Base-by-base conservation (phyloP, 2,888 invertebrate genomes). In the Rhagium mordax region DNA sequence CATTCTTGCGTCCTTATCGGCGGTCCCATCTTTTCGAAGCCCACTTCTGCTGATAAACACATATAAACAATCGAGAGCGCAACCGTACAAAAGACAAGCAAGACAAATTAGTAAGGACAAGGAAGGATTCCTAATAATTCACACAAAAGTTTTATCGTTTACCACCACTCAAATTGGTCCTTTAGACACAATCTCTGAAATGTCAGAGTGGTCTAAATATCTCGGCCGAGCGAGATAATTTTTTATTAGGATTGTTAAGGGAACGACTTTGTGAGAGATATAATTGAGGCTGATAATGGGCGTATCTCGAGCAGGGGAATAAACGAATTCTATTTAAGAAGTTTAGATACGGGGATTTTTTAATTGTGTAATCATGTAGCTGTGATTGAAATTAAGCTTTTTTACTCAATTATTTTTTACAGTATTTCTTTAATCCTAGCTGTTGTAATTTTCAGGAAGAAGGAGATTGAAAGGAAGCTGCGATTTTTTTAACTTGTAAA, bases 71-170 rank as follows among this genome's bases (percentile, higher is more conserved):
- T 85, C 81, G 81, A 79, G 80, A 81, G 84, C 84, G 86, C 86
- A 85, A 85, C 85, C 80, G 85, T 78, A 84, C 82, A 83, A 86
- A 86, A 84, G 85, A 83, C 81, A 80, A 84, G 78, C 85, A 84
- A 85, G 84, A 85, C 86, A 87, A 86, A 87, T 87, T 87, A 87
- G 86, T 85, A 83, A 85, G 82, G 85, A 86, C 86, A 86, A 83
- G 83, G 79, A 83, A 83, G 82, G 81, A 83, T 84, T 84, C 81
- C 82, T 82, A 84, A 86, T 86, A 86, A 86, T 85, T 86, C 86
- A 86, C 86, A 81, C 84, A 78, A 76, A 73, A 74, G 20, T 55
- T 57, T 67, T 67, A 67, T 67, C 67, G 67, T 15, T 21, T 15
- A 47, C 24, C 67, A 55, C 65, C 65, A 53, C 65, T 65, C 65